Percentiles rank a stretch among this genome's conserved stretches.
These are phyloP conservation scores for Chymomyza costata DNA, from an alignment of 1,140 invertebrate species.

Conservation along the genomic window DNA sequence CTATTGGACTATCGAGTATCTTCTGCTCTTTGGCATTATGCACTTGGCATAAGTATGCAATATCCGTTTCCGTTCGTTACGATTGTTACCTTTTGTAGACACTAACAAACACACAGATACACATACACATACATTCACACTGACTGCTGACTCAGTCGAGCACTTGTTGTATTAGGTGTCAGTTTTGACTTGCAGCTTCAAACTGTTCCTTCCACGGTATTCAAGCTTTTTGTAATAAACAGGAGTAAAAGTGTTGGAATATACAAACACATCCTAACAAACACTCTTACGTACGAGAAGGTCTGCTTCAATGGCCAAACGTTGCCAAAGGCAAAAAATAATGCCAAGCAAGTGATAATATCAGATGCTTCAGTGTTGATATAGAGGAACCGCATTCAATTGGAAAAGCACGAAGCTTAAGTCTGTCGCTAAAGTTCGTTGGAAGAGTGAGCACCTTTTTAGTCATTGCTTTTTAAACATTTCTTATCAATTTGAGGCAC, in stretches of 20 bases:
- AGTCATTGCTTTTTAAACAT: conserved; percentile 50
- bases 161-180: too few relatives aligned
- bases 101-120: too few relatives aligned
- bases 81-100: conserved; percentile 48
- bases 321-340: conserved; percentile 61
- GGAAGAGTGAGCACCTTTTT: conserved; percentile 17
- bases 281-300: too few relatives aligned
- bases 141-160: conserved; percentile 28
- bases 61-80: conserved; percentile 71
- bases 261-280: too few relatives aligned
- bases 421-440: conserved; percentile 40
- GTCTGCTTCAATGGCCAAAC: too few relatives aligned
- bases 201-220: conserved; percentile 56
- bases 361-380: too few relatives aligned
- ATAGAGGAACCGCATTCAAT: too few relatives aligned
- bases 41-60: conserved; percentile 69
- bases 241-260: conserved; percentile 63
- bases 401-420: too few relatives aligned
- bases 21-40: conserved; percentile 52
- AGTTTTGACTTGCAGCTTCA: conserved; percentile 16
- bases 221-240: conserved; percentile 63
- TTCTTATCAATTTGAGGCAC: conserved; percentile 12
- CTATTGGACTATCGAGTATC: conserved; percentile 23
- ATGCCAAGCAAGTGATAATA: conserved; percentile 71
- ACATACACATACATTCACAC: too few relatives aligned